Conservation (phyloP, 2,113 vertebrate genomes). For the Oreochromis tanganicae region DNA sequence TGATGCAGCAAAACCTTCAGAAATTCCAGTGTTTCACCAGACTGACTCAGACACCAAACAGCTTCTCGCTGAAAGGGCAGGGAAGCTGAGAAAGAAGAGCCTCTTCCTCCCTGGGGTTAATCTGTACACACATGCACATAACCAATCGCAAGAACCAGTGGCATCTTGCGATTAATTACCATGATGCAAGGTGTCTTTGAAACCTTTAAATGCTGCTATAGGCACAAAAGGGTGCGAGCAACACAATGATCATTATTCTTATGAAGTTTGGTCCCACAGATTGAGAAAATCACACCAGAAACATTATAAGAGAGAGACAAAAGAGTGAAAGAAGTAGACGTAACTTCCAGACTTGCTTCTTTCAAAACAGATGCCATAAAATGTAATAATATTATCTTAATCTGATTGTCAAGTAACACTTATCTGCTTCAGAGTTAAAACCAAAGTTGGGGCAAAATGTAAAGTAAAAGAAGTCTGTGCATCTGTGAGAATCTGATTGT, state of each 20-base stretch:
- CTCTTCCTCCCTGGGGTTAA: constrained; percentile 72
- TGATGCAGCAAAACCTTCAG: constrained; percentile 81
- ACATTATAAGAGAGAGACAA: background rate
- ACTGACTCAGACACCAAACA: constrained; percentile 83
- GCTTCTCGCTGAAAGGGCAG: constrained; percentile 84
- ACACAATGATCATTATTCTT: background rate
- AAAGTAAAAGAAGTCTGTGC: background rate
- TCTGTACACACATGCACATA: background rate
- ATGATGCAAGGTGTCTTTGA: background rate
- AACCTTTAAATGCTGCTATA: background rate
- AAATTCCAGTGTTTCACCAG: constrained; percentile 87
- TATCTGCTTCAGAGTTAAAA: background rate
- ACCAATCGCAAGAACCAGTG: background rate
- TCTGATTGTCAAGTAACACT: background rate
- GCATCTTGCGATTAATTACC: background rate
- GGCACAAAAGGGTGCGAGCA: background rate
- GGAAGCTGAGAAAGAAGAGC: constrained; percentile 80
- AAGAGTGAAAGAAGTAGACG: background rate
- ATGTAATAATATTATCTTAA: background rate
- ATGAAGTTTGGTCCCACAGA: accelerated
- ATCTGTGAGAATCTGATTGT: background rate
- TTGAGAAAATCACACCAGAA: background rate
- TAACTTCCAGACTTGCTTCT: background rate
- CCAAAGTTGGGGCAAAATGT: background rate
- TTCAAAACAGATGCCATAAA: background rate